These are phyloP conservation scores for Dendrolimus kikuchii DNA, from an alignment of 1,140 invertebrate genomes.

Conservation along the genomic window DNA sequence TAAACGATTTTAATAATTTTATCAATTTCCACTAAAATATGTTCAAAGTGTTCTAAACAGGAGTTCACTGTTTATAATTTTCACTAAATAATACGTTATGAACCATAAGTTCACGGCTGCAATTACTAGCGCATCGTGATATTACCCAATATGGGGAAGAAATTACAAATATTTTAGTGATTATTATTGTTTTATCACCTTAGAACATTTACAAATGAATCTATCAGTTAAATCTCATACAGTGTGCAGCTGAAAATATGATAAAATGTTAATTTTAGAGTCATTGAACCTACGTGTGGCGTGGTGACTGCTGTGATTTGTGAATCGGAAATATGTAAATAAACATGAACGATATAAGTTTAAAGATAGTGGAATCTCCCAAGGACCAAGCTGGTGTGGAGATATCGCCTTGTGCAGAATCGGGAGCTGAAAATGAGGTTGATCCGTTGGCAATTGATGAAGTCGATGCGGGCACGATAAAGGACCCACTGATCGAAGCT, in stretches of 20 bases:
- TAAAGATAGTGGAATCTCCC: slow-evolving; percentile 62
- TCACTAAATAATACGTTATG: slow-evolving; percentile 35
- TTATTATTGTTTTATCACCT: slow-evolving; percentile 18
- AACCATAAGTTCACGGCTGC: slow-evolving; percentile 52
- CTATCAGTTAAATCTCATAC: slow-evolving; percentile 5
- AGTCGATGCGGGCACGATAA: slow-evolving; percentile 19
- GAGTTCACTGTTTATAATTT: slow-evolving; percentile 16
- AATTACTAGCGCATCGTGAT: slow-evolving; percentile 40
- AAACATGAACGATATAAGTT: slow-evolving; percentile 70
- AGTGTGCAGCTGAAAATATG: slow-evolving; percentile 10
- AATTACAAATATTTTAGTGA: slow-evolving; percentile 42
- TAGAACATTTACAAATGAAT: too few species aligned
- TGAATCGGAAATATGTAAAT: slow-evolving; percentile 67
- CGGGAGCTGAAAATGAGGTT: slow-evolving; percentile 46
- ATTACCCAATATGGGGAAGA: slow-evolving; percentile 53
- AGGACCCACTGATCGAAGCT: slow-evolving; percentile 27
- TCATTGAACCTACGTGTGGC: slow-evolving; percentile 50
- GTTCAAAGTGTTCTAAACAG: slow-evolving; percentile 10
- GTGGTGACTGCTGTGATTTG: slow-evolving; percentile 49
- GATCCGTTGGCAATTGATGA: slow-evolving; percentile 59
- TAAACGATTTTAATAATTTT: slow-evolving; percentile 11
- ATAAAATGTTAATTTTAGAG: slow-evolving; percentile 35
- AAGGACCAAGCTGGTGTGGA: slow-evolving; percentile 39
- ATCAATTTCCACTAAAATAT: slow-evolving; percentile 6
- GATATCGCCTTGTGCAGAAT: slow-evolving; percentile 28